Evolutionary conservation across 2,888 invertebrate species (phyloP), one percentile per base, ranked within the genome.

Genomic region (Pyrrhia umbra): DNA sequence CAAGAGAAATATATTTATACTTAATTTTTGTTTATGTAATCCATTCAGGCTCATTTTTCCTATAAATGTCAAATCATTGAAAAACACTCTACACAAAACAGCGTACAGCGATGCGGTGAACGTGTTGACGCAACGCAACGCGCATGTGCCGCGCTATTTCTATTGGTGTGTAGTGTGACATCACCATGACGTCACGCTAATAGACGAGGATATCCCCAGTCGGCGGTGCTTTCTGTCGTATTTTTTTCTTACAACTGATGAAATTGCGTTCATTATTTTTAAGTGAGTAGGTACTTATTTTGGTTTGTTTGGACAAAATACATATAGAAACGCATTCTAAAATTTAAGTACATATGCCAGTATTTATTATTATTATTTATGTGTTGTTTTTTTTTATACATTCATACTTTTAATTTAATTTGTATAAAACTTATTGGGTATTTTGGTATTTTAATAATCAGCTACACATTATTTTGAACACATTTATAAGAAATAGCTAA

Each of bases 181-280:
- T 94, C 94, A 95, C 87, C 88, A 82, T 94, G 93, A 94, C 93
- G 94, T 93, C 88, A 88, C 85, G 85, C 85, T 87, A 87, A 85
- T 87, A 87, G 88, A 89, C 88, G 92, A 94, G 94, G 93, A 92
- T 93, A 93, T 92, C 93, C 94, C 93, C 90, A 82, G 81, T 78
- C 79, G 63, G 77, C 73, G 76, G 51, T 70, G 75, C 69, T 73
- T 68, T 70, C 69, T 74, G 68, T 45, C 63, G 64, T 68, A 21
- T 72, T 68, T 75, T 71, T 75, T 70, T n/a, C 51, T 47, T 55
- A 52, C 65, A 55, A 47, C 47, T 63, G 55, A 63, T 45, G 56
- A 69, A 64, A 63, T 60, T 54, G 57, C 60, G 46, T 73, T 73
- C 30, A 49, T 56, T 56, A 58, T 45, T 50, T 42, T 13, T 30